Evolutionary conservation across 2,888 invertebrate species (phyloP), one percentile per base, ranked within the genome.

Genomic region (Pilophorus perplexus): DNA sequence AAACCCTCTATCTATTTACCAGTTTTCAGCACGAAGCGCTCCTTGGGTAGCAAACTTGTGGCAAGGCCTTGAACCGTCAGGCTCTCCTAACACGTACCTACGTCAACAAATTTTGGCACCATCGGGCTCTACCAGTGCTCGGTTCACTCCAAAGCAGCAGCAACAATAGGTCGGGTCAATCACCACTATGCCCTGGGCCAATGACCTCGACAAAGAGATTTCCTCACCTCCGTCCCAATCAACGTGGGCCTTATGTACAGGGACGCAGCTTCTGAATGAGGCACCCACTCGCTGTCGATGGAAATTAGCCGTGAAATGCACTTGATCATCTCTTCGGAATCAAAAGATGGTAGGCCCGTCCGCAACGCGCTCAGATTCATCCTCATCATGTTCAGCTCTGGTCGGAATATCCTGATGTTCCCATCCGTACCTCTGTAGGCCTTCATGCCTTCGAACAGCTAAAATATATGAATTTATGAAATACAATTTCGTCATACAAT

Each of bases 401-500:
- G 98, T 57, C 99, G 86, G 79, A 99, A 99, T 74, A 99, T 80
- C 72, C 97, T 83, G 72, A 99, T 90, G 79, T 86, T 88, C 66
- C 90, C 91, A 79, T 99, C 97, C 10, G 85, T 83, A 6, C 97
- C 95, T 72, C 95, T 84, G 79, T 92, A 99, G 0, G 96, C 97
- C 80, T 99, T 99, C 85, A 97, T 85, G 62, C 99, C 99, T 83
- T 99, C 99, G 77, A 99, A 99, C 71, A 97, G 81, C 95, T 98
- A 79, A 23, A 79, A 74, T 75, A 57, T 22, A 57, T 23, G 14
- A 42, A 60, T 44, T 14, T 3, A 40, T 18, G 3, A 37, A 14
- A 40, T 52, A n/a, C n/a, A n/a, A n/a, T n/a, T n/a, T 12, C 6
- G 6, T 12, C 14, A n/a, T n/a, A n/a, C n/a, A n/a, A n/a, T n/a